phyloP scores from a whole-genome alignment of 1,140 invertebrate genomes.

The Wasmannia auropunctata region DNA sequence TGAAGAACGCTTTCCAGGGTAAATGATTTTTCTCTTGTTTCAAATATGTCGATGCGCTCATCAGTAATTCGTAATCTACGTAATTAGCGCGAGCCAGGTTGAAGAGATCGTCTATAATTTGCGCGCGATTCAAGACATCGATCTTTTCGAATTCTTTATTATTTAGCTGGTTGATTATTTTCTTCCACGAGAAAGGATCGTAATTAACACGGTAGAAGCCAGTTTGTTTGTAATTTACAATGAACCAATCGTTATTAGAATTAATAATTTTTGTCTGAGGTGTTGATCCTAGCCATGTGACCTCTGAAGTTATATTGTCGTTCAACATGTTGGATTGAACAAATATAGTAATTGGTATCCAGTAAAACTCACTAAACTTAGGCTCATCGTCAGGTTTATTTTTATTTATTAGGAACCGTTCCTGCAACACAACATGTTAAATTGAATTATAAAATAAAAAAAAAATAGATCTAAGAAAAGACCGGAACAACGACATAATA shows the following conservation, averaged over 20 bases:
- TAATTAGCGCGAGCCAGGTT: slow-evolving; percentile 83
- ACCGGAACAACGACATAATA: background rate
- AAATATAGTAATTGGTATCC: slow-evolving; percentile 74
- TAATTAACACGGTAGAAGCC: slow-evolving; percentile 90
- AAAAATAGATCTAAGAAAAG: background rate
- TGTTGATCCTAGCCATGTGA: slow-evolving; percentile 78
- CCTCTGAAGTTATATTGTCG: slow-evolving; percentile 34
- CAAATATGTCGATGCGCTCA: slow-evolving; percentile 86
- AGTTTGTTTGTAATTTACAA: slow-evolving; percentile 87
- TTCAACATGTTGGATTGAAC: slow-evolving; percentile 28
- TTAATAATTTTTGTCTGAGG: slow-evolving; percentile 67
- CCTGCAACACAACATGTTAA: slow-evolving; percentile 13
- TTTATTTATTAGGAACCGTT: background rate
- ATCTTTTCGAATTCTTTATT: slow-evolving; percentile 82
- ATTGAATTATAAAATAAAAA: background rate
- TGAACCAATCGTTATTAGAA: slow-evolving; percentile 84
- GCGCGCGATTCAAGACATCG: slow-evolving; percentile 87
- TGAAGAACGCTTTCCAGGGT: slow-evolving; percentile 81
- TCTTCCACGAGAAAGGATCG: slow-evolving; percentile 75
- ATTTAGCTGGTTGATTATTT: slow-evolving; percentile 82
- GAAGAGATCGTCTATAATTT: slow-evolving; percentile 86
- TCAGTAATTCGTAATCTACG: slow-evolving; percentile 75
- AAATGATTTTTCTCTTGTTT: slow-evolving; percentile 85
- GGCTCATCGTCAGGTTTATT: background rate
- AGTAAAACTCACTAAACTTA: too few relatives aligned